Percentiles rank a stretch among this genome's conserved stretches.
phyloP scores from a whole-genome alignment of 2,113 vertebrate species.

The Zosterops pallidus region DNA sequence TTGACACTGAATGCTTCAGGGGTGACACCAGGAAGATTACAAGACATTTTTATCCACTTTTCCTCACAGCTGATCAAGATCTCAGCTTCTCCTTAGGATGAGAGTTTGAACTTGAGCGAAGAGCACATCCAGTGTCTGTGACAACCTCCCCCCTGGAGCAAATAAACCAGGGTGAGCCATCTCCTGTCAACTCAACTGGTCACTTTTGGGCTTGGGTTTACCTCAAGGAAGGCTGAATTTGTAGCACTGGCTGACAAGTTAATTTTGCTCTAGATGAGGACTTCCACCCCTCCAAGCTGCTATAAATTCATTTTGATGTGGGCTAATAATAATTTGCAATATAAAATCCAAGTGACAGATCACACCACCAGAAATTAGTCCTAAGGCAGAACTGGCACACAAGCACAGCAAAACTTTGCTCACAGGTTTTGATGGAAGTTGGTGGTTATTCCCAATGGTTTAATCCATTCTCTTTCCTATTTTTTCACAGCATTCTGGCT shows the following conservation, averaged over 20 bases:
- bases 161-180: background rate
- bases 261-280: background rate
- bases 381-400: background rate
- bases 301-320: background rate
- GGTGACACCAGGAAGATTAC: background rate
- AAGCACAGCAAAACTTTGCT: background rate
- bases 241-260: background rate
- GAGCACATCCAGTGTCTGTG: background rate
- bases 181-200: background rate
- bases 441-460: background rate
- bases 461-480: rapidly evolving
- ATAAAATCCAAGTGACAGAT: background rate
- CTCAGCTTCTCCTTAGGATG: background rate
- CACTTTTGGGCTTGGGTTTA: background rate
- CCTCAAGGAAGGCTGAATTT: background rate
- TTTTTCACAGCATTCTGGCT: background rate
- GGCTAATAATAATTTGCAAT: background rate
- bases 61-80: background rate
- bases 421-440: background rate
- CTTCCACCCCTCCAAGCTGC: background rate
- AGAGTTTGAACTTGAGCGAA: background rate
- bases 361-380: background rate
- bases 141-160: background rate
- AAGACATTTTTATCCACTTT: background rate
- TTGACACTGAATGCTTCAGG: background rate